A percentile compares a stretch with the other conserved stretches of the same genome.
phyloP scores from a whole-genome alignment of 2,113 vertebrate species.

The Gobiocypris rarus region DNA sequence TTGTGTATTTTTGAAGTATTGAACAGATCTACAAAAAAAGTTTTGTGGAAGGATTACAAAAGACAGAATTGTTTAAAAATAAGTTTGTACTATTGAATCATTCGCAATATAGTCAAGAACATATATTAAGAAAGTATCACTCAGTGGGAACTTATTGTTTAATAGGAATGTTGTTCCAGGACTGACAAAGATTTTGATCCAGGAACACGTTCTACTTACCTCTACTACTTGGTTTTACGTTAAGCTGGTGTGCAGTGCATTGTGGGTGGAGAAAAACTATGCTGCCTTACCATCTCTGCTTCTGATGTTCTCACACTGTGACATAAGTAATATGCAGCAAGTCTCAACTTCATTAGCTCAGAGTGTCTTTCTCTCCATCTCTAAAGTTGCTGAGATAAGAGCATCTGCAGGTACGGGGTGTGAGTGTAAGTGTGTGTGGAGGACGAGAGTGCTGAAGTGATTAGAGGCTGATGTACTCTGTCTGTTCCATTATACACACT shows the following conservation, averaged over 20 bases:
- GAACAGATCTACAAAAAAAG: background rate
- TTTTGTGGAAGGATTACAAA: too few species aligned
- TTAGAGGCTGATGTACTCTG: slow-evolving; percentile 39
- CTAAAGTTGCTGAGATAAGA: slow-evolving; percentile 40
- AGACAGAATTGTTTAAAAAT: too few species aligned
- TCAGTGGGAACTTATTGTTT: background rate
- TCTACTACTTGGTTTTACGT: background rate
- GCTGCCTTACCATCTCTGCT: background rate
- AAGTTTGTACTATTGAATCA: too few species aligned
- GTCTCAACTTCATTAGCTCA: slow-evolving; percentile 26
- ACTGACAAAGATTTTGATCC: background rate
- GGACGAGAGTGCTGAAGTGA: slow-evolving; percentile 24
- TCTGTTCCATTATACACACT: slow-evolving; percentile 44
- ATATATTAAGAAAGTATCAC: background rate
- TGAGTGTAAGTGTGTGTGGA: slow-evolving; percentile 15
- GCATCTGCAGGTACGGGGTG: slow-evolving; percentile 17
- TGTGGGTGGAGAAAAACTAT: background rate
- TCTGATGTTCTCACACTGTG: slow-evolving; percentile 14
- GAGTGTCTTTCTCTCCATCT: slow-evolving; percentile 28
- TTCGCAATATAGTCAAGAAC: too few species aligned
- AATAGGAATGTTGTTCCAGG: background rate
- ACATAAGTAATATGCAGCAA: slow-evolving; percentile 38
- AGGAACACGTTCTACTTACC: background rate
- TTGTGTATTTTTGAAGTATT: background rate
- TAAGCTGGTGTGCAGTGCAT: background rate